A percentile compares a stretch with the other conserved stretches of the same genome.
phyloP scores from a whole-genome alignment of 2,888 invertebrate species.

The Cheilosia urbana region DNA sequence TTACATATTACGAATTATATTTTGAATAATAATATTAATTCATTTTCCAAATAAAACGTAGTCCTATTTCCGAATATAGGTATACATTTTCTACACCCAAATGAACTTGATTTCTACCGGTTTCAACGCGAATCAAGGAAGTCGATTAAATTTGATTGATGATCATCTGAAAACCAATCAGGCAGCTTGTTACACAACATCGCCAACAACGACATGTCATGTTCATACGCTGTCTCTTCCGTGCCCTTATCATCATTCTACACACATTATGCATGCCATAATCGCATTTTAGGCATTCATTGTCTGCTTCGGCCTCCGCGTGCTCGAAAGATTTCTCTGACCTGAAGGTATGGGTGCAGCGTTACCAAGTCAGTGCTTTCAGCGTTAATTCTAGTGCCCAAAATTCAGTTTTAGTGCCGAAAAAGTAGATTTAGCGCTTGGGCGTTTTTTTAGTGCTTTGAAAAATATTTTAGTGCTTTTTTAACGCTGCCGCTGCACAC shows the following conservation, averaged over 20 bases:
- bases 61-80: not conserved
- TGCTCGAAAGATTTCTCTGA: conserved; percentile 52
- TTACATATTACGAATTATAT: too few relatives aligned
- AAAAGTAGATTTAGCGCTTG: too few relatives aligned
- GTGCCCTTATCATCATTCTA: conserved; percentile 36
- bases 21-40: too few relatives aligned
- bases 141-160: conserved; percentile 65
- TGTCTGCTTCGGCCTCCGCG: not conserved
- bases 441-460: too few relatives aligned
- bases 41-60: conserved; percentile 8
- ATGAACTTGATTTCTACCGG: conserved; percentile 50
- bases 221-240: conserved; percentile 1
- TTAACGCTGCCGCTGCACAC: too few relatives aligned
- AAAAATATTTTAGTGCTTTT: too few relatives aligned
- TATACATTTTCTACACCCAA: conserved; percentile 16
- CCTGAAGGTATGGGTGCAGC: conserved; percentile 44
- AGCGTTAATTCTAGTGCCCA: too few relatives aligned
- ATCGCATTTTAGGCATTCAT: conserved; percentile 56
- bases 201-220: conserved; percentile 42
- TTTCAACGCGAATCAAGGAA: conserved; percentile 56
- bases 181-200: conserved; percentile 65
- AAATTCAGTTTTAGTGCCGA: too few relatives aligned
- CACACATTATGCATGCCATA: conserved; percentile 40
- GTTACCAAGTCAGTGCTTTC: too few relatives aligned
- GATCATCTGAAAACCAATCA: conserved; percentile 52